Conservation (phyloP, 2,888 invertebrate species). For the Octonoba sinensis region DNA sequence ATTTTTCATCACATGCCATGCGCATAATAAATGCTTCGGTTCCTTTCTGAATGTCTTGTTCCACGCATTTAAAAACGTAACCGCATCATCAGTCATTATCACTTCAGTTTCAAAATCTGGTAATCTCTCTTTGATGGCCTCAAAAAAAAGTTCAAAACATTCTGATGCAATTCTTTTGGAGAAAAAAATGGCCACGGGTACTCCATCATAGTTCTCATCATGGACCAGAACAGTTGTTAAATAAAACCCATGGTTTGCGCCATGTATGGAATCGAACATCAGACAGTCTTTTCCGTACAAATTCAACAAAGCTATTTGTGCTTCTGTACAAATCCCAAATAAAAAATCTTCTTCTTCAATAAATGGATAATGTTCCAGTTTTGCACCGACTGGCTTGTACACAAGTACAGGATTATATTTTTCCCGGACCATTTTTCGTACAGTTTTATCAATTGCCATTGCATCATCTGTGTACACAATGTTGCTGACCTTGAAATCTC, state of each 20-base stretch:
- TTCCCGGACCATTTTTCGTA: constrained; percentile 1
- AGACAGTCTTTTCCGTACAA: neutral
- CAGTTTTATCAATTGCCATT: neutral
- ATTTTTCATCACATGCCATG: neutral
- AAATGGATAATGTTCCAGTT: neutral
- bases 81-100: neutral
- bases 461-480: constrained; percentile 3
- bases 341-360: neutral
- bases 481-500: neutral
- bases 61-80: neutral
- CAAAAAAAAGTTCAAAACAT: neutral
- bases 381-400: neutral
- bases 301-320: neutral
- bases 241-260: no score
- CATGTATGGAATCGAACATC: no score
- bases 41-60: neutral
- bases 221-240: no score
- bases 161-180: neutral
- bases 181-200: neutral
- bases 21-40: neutral
- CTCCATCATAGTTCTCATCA: no score
- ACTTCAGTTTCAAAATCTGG: neutral
- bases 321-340: neutral
- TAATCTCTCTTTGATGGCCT: neutral
- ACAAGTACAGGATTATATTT: no score